Evolutionary conservation across 2,797 vertebrate species (phyloP).

Genomic region (Leptodactylus fallax): DNA sequence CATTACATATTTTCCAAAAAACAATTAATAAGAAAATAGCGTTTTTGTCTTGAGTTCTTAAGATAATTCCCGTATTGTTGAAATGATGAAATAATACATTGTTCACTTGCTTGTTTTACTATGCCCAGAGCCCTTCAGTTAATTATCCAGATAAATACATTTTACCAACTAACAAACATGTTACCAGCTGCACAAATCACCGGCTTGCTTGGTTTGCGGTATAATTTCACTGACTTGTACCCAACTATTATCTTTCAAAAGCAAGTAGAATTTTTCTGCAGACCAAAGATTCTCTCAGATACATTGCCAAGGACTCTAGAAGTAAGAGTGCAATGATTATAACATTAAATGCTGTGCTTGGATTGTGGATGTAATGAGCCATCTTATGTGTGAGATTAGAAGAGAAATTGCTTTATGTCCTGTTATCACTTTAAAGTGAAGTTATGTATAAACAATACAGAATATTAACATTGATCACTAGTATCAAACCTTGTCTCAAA

Average conservation of each 20-base stretch:
- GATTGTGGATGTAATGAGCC: slow-evolving; percentile 17
- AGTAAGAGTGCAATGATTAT: neutral
- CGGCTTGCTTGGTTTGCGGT: slow-evolving; percentile 15
- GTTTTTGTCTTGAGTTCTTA: neutral
- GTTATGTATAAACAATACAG: slow-evolving; percentile 10
- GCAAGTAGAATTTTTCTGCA: slow-evolving; percentile 29
- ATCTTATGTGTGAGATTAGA: neutral
- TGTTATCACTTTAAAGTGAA: neutral
- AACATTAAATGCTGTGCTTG: slow-evolving; percentile 14
- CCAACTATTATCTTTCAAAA: slow-evolving; percentile 40
- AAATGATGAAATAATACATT: slow-evolving; percentile 8
- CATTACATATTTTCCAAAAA: neutral
- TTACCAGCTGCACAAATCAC: slow-evolving; percentile 42
- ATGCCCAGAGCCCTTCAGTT: neutral
- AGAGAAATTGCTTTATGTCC: neutral
- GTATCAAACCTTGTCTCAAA: neutral
- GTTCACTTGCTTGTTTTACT: slow-evolving; percentile 22
- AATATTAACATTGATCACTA: neutral
- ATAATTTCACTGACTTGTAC: slow-evolving; percentile 46
- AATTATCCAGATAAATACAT: slow-evolving; percentile 44
- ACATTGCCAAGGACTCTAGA: neutral
- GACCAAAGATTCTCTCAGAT: slow-evolving; percentile 7
- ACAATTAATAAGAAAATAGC: neutral
- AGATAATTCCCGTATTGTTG: neutral
- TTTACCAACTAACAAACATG: slow-evolving; percentile 38